These are phyloP conservation scores for Epizoanthus rinbou DNA, from an alignment of 92 coral and sea anemone genomes.

Conservation along the genomic window DNA sequence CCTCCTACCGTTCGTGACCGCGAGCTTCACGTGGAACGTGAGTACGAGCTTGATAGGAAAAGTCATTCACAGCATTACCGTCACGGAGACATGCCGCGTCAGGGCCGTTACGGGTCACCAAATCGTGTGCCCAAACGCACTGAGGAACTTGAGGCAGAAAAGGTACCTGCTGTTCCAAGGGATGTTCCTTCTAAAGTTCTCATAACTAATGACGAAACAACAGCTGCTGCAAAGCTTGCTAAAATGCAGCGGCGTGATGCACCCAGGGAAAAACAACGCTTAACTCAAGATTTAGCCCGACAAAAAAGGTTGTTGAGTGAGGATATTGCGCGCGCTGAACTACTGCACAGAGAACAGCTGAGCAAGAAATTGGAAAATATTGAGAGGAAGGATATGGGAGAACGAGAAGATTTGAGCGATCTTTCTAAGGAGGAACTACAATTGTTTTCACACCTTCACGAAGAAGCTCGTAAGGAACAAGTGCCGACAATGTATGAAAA, in stretches of 20 bases:
- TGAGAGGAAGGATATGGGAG: constrained; percentile 53
- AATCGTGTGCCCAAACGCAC: constrained; percentile 48
- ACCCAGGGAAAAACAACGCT: constrained; percentile 97
- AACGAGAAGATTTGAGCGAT: constrained; percentile 42
- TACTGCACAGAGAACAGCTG: constrained; percentile 79
- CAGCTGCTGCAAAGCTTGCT: constrained; percentile 37
- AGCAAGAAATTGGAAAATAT: constrained; percentile 55
- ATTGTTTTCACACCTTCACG: constrained; percentile 44
- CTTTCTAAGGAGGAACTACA: constrained; percentile 36
- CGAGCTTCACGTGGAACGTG: constrained; percentile 63
- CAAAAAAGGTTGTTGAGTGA: constrained; percentile 91
- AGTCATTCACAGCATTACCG: constrained; percentile 47
- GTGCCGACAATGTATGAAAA: constrained; percentile 76
- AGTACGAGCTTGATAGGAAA: constrained; percentile 50
- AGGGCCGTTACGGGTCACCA: constrained; percentile 63
- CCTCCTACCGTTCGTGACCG: constrained; percentile 62
- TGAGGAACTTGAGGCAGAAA: constrained; percentile 43
- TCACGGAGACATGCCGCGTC: constrained; percentile 61
- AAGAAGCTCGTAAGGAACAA: constrained; percentile 46
- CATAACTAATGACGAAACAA: constrained; percentile 37
- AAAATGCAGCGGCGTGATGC: constrained; percentile 83
- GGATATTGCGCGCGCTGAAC: constrained; percentile 95
- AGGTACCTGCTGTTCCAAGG: constrained; percentile 43
- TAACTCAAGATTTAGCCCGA: constrained; percentile 97
- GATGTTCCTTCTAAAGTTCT: constrained; percentile 36